Evolutionary conservation across 2,797 vertebrate species (phyloP).

Genomic region (Pyrocephalus nanus): DNA sequence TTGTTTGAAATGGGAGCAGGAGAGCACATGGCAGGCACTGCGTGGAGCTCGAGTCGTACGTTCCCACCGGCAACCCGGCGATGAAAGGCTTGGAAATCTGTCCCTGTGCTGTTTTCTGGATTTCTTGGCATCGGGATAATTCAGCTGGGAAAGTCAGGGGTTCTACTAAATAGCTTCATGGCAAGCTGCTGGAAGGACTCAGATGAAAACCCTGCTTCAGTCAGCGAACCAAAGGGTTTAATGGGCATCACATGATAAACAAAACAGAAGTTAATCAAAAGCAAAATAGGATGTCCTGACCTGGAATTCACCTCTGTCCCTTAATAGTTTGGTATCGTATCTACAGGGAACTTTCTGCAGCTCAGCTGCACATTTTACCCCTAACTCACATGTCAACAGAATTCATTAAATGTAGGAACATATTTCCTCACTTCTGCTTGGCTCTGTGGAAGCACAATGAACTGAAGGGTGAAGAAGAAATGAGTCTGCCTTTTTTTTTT

Average conservation of each 20-base stretch:
- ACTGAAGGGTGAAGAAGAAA: background rate
- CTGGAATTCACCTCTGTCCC: background rate
- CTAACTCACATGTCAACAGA: background rate
- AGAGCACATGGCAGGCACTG: background rate
- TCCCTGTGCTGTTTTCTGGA: background rate
- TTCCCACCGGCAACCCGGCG: background rate
- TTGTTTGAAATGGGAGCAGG: background rate
- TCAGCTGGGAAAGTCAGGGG: background rate
- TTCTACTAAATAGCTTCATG: background rate
- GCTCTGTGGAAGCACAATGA: background rate
- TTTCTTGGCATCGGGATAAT: background rate
- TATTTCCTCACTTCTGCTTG: background rate
- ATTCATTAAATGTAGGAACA: background rate
- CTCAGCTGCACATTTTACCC: background rate
- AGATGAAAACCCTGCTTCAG: background rate
- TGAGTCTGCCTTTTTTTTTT: background rate
- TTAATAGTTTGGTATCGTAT: background rate
- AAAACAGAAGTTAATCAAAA: constrained; percentile 35
- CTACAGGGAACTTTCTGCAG: background rate
- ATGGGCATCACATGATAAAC: background rate
- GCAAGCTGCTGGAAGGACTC: background rate
- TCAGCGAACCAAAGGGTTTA: background rate
- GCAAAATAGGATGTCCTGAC: background rate
- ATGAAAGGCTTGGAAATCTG: background rate
- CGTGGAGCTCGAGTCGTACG: background rate